These are phyloP conservation scores for Drosophila gunungcola DNA, from an alignment of 1,140 invertebrate species.

Conservation along the genomic window DNA sequence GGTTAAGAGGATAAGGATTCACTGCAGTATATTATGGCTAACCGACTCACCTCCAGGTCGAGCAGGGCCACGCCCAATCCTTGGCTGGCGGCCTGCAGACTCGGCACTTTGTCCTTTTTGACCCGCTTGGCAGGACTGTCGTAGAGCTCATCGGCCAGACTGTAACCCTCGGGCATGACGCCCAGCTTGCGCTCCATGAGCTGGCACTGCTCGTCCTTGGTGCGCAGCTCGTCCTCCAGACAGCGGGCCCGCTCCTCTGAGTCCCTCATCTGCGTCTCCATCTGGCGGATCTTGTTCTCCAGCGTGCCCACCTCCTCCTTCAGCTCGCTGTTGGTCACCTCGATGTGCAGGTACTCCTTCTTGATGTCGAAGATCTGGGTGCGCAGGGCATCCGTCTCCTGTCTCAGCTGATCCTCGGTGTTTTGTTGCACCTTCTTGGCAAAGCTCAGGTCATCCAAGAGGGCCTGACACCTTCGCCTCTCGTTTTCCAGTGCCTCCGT, in stretches of 20 bases:
- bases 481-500: conserved; percentile 71
- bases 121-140: conserved; percentile 74
- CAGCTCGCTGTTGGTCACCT: conserved; percentile 87
- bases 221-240: conserved; percentile 75
- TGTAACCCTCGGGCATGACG: conserved; percentile 64
- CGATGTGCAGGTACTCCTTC: conserved; percentile 86
- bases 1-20: not conserved
- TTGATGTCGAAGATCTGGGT: conserved; percentile 85
- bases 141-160: conserved; percentile 74
- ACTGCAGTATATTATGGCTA: not conserved
- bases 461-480: conserved; percentile 53
- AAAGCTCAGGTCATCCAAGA: conserved; percentile 73
- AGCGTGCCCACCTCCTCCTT: conserved; percentile 86
- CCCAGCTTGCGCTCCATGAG: conserved; percentile 60
- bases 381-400: conserved; percentile 85
- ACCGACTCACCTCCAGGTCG: conserved; percentile 59
- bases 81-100: conserved; percentile 61
- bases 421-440: conserved; percentile 84
- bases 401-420: conserved; percentile 84
- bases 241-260: conserved; percentile 63
- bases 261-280: conserved; percentile 45
- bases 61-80: conserved; percentile 67
- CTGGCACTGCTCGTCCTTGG: conserved; percentile 73
- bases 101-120: conserved; percentile 53
- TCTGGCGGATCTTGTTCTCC: conserved; percentile 69